These are phyloP conservation scores for Leucoraja ocellata DNA, from an alignment of 2,797 vertebrate genomes.

Conservation along the genomic window DNA sequence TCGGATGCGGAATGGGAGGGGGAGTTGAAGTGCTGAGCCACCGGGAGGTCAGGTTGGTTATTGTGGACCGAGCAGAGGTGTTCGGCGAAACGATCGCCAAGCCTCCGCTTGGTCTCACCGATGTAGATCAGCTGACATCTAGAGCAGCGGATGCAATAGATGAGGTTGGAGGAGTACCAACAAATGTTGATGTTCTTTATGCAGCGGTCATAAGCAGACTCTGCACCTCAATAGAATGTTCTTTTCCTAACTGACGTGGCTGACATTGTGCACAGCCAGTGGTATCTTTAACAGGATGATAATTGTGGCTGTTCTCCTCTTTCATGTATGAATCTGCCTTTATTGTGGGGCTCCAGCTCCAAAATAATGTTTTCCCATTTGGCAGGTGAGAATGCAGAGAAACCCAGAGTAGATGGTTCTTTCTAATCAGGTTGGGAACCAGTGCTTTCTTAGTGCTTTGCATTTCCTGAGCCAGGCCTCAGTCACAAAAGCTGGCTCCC, in stretches of 20 bases:
- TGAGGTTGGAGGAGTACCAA: too few species aligned
- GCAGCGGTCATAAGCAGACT: not conserved
- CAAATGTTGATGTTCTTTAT: not conserved
- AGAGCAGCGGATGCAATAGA: too few species aligned
- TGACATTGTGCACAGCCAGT: not conserved
- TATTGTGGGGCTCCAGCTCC: not conserved
- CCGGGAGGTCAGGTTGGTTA: too few species aligned
- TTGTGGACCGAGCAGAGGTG: too few species aligned
- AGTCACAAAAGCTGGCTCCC: not conserved
- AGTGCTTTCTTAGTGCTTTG: not conserved
- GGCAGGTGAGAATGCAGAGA: not conserved
- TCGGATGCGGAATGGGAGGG: too few species aligned
- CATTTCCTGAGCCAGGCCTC: not conserved
- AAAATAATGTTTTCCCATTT: not conserved
- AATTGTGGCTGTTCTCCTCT: not conserved
- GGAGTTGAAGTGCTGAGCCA: too few species aligned
- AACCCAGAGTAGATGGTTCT: not conserved
- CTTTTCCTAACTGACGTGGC: not conserved
- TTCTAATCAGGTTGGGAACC: not conserved
- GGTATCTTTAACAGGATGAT: not conserved
- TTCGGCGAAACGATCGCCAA: too few species aligned
- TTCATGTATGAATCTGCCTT: not conserved
- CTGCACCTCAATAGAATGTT: not conserved
- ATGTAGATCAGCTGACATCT: too few species aligned
- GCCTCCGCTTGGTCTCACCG: too few species aligned